These are phyloP conservation scores for Rhinolophus sinicus DNA, from an alignment of 2,113 vertebrate species.

Conservation along the genomic window DNA sequence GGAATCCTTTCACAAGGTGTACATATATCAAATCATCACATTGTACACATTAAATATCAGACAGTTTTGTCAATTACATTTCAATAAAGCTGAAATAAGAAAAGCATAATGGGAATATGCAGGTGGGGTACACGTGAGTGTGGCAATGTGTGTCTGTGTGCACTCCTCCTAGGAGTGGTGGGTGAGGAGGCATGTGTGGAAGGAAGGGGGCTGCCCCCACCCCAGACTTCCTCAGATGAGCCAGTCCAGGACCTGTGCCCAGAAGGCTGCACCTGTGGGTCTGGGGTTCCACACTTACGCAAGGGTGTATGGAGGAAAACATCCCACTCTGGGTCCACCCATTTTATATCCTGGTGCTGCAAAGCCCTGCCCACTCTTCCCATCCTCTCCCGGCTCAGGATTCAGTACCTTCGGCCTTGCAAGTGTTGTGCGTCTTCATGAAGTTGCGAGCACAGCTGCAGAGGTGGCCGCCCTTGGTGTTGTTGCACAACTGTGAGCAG, in stretches of 20 bases:
- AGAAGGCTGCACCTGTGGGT: background rate
- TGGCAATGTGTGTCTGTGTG: background rate
- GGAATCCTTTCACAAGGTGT: background rate
- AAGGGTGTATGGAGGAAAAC: background rate
- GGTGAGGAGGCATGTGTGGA: background rate
- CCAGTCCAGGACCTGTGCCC: fast-evolving
- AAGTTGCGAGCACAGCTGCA: constrained; percentile 97
- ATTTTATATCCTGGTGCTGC: fast-evolving
- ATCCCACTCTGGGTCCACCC: fast-evolving
- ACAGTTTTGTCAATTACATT: background rate
- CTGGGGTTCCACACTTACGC: background rate
- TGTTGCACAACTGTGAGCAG: constrained; percentile 98
- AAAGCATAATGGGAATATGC: background rate
- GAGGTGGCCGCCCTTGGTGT: constrained; percentile 95
- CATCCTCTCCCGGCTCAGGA: fast-evolving
- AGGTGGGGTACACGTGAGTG: background rate
- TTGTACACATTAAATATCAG: background rate
- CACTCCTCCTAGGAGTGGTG: fast-evolving
- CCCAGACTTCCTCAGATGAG: background rate
- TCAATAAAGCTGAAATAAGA: background rate
- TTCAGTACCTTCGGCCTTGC: constrained; percentile 94
- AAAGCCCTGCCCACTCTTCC: fast-evolving
- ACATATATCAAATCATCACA: background rate
- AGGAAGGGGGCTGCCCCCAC: fast-evolving
- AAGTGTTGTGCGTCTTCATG: constrained; percentile 92